Base-by-base conservation (phyloP, 2,888 invertebrate genomes). In the Drosophila falleni region DNA sequence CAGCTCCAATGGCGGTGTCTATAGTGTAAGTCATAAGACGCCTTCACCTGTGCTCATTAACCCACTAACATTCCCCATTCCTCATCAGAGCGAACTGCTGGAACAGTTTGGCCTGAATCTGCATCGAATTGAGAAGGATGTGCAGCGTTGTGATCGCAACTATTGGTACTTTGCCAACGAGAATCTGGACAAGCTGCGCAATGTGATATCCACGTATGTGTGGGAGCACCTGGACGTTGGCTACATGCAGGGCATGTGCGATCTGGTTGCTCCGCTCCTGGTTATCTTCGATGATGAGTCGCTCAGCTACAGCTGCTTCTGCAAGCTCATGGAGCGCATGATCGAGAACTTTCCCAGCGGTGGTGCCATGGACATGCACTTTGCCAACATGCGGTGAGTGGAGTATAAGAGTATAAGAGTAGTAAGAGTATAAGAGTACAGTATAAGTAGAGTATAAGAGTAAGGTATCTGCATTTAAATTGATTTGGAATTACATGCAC, bases 161-260 rank as follows among this genome's bases (percentile, higher is more conserved):
- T 97, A 98, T 91, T 96, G 96, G 93, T 99, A 98, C 93, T 99
- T 98, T 92, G 96, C 96, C 0, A 95, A 95, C 47, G 96, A 96
- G 72, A 98, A 98, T 93, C 94, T 98, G 80, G 98, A 98, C 87
- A 98, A 98, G 92, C 93, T 98, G 31, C 94, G 98, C 62, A 98
- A 98, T 93, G 96, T 99, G 61, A 98, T 99, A 96, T 98, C 98
- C 59, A 89, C 88, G 54, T 98, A 98, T 92, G 98, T 99, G 3
- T 98, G 98, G 97, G 97, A 98, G 91, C 97, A 98, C 91, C 93
- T 99, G 79, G 98, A 98, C 53, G 95, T 96, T 39, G 98, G 98
- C 11, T 99, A 99, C 93, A 97, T 98, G 95, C 98, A 98, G 93
- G 98, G 98, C 85, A 99, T 98, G 98, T 98, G 98, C 92, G 98